Percentiles rank a stretch among this genome's conserved stretches.
These are phyloP conservation scores for Oryzias melastigma DNA, from an alignment of 2,113 vertebrate species.

Conservation along the genomic window DNA sequence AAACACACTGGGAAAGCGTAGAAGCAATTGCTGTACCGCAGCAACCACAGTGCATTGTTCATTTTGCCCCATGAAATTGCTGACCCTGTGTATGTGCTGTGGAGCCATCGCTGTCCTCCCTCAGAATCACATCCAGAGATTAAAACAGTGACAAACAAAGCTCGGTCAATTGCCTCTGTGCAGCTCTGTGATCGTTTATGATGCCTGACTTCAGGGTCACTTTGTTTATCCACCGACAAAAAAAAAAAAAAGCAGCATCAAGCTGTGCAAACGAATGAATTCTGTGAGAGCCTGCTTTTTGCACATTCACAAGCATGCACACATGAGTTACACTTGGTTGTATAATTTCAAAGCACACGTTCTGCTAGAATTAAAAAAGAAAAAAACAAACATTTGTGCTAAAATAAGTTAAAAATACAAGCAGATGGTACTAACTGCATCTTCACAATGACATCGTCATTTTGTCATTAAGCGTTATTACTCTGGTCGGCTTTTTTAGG, in stretches of 20 bases:
- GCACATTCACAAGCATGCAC: background rate
- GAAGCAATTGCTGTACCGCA: constrained; percentile 49
- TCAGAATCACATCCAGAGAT: constrained; percentile 45
- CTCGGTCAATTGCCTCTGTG: constrained; percentile 31
- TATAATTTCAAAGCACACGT: constrained; percentile 10
- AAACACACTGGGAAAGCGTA: constrained; percentile 61
- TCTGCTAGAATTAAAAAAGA: constrained; percentile 9
- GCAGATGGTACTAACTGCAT: constrained; percentile 66
- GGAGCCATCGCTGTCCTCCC: constrained; percentile 42
- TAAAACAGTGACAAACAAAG: constrained; percentile 52
- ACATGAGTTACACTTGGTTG: constrained; percentile 6
- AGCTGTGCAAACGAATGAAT: background rate
- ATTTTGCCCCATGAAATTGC: constrained; percentile 58
- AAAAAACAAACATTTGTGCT: constrained; percentile 14
- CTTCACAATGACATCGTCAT: constrained; percentile 65
- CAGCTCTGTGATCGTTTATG: constrained; percentile 14
- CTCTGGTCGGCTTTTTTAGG: constrained; percentile 57
- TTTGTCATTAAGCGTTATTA: constrained; percentile 60
- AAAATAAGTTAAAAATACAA: constrained; percentile 9
- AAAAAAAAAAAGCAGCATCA: background rate
- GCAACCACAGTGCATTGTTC: constrained; percentile 65
- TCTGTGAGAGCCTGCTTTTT: background rate
- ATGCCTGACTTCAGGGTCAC: constrained; percentile 18
- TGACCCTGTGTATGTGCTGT: constrained; percentile 53
- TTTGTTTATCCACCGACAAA: constrained; percentile 7